Percentiles rank a stretch among this genome's conserved stretches.
Conservation (phyloP, 37 sponge, comb jelly and placozoan genomes). For the Chondrosia reniformis region DNA sequence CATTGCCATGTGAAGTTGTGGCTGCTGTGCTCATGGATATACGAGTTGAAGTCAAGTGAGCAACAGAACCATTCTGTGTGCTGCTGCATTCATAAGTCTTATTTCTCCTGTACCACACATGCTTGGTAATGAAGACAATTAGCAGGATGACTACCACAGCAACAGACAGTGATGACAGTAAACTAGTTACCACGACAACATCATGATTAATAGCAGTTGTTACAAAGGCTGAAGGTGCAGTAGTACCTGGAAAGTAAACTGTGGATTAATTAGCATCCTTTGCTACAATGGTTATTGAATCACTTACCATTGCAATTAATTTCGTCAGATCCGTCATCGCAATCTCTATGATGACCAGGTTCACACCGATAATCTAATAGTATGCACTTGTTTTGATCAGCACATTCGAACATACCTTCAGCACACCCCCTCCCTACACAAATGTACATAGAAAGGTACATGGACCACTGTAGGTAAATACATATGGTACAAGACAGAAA, state of each 20-base stretch:
- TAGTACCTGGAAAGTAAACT: too few species aligned
- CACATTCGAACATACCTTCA: background rate
- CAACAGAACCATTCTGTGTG: conserved; percentile 9
- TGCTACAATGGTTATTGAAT: background rate
- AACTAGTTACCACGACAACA: background rate
- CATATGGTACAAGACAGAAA: too few species aligned
- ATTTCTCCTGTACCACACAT: background rate
- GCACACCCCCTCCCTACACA: too few species aligned
- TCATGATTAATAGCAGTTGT: too few species aligned
- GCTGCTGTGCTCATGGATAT: background rate
- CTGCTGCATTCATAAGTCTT: background rate
- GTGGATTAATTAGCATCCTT: too few species aligned
- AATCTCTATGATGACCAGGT: background rate
- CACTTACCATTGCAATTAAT: background rate
- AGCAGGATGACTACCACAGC: background rate
- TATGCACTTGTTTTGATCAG: background rate
- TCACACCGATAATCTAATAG: background rate
- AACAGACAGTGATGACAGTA: background rate
- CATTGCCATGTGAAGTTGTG: background rate
- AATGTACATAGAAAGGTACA: too few species aligned
- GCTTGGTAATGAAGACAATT: background rate
- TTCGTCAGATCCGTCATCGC: background rate
- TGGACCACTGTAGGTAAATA: too few species aligned
- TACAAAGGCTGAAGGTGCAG: too few species aligned
- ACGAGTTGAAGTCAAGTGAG: background rate